Percentiles rank a stretch among this genome's conserved stretches.
Evolutionary conservation across 1,140 invertebrate species (phyloP).

Genomic region (Homalodisca vitripennis): DNA sequence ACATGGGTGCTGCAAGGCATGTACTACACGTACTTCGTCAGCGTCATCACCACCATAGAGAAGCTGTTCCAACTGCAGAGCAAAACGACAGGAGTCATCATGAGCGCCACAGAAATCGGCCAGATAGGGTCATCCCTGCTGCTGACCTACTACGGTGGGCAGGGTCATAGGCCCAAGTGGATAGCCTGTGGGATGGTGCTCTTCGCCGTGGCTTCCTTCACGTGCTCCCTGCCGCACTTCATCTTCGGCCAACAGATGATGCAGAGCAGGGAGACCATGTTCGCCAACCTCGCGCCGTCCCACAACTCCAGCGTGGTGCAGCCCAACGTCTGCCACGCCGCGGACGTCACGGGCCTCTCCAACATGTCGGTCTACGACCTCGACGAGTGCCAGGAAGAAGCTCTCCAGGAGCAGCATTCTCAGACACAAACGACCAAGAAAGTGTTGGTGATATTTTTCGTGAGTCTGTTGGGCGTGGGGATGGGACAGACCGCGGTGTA

Average conservation of each 20-base stretch:
- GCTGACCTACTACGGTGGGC: constrained; percentile 90
- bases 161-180: constrained; percentile 94
- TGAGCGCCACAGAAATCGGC: constrained; percentile 93
- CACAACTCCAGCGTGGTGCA: constrained; percentile 15
- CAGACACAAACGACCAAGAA: constrained; percentile 75
- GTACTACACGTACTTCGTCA: constrained; percentile 95
- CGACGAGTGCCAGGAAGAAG: constrained; percentile 55
- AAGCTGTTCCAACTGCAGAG: constrained; percentile 95
- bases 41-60: constrained; percentile 95
- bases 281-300: constrained; percentile 47
- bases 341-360: constrained; percentile 32
- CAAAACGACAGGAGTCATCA: constrained; percentile 88
- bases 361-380: constrained; percentile 36
- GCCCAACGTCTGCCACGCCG: constrained; percentile 19
- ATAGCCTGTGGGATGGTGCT: constrained; percentile 92
- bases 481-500: constrained; percentile 92
- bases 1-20: constrained; percentile 91
- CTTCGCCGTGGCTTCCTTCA: constrained; percentile 82
- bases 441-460: constrained; percentile 82
- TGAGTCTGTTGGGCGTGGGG: constrained; percentile 84
- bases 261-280: constrained; percentile 59
- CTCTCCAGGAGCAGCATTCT: constrained; percentile 58
- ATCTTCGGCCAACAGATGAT: constrained; percentile 73
- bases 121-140: constrained; percentile 87
- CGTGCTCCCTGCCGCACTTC: constrained; percentile 82